phyloP scores from a whole-genome alignment of 2,797 vertebrate species.

The Tiaroga cobitis region DNA sequence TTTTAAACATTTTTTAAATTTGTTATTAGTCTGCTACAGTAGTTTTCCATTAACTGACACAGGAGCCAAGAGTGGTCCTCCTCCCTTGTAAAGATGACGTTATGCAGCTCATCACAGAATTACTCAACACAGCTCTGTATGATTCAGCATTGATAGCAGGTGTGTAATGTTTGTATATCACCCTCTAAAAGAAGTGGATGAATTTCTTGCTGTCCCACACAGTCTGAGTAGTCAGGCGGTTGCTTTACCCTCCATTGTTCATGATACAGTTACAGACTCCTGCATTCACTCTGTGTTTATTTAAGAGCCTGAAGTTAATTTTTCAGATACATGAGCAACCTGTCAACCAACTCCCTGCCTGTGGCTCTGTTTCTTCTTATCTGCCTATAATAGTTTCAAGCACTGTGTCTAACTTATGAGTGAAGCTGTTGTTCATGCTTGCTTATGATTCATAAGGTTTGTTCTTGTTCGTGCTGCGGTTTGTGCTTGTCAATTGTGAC shows the following conservation, averaged over 20 bases:
- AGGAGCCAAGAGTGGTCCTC: neutral
- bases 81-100: conserved; percentile 15
- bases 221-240: conserved; percentile 6
- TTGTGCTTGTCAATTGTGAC: neutral
- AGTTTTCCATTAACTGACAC: neutral
- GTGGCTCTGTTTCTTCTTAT: neutral
- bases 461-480: neutral
- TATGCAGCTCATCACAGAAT: conserved; percentile 3
- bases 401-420: neutral
- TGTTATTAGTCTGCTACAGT: neutral
- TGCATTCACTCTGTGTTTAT: conserved; percentile 27
- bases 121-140: conserved; percentile 9
- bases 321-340: conserved; percentile 9
- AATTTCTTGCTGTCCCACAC: conserved; percentile 4
- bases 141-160: conserved; percentile 30
- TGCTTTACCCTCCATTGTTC: conserved; percentile 40
- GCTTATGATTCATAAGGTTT: conserved; percentile 7
- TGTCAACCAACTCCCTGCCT: conserved; percentile 27
- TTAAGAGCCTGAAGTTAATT: conserved; percentile 9
- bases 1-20: too few relatives aligned
- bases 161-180: conserved; percentile 51
- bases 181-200: conserved; percentile 33
- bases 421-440: neutral
- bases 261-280: neutral
- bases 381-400: neutral